Base-by-base conservation (phyloP, 1,140 invertebrate species). In the Zeugodacus cucurbitae region DNA sequence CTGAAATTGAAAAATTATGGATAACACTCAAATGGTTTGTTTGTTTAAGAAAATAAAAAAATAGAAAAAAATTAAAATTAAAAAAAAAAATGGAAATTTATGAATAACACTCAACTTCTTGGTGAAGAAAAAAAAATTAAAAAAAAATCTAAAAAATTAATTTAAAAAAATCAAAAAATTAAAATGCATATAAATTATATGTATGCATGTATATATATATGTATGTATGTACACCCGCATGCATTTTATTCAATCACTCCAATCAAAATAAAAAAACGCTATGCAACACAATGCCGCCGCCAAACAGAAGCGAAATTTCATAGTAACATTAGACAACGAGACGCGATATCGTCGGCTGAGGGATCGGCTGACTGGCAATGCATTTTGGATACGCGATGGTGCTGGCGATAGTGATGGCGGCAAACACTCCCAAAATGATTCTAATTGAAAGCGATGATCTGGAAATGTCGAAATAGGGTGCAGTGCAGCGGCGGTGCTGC, bases 361-460 rank as follows among this genome's bases (percentile, higher is more conserved):
- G 74, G 37, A 14, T 82, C 22, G 70, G 34, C 34, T 26, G 8
- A 14, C 67, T 82, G 7, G 37, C 74, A 82, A 41, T 29, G n/a
- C n/a, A 29, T 29, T 82, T 62, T 26, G 41, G 41, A 5, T 82
- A 20, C 22, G 41, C n/a, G 74, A 37, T 34, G 85, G 85, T n/a
- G 74, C 44, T 82, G 54, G 54, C 29, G 85, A 37, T 86, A 58
- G 85, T 86, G 85, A 86, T 58, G 57, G 85, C 48, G 48, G 85
- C 54, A 59, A 86, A 58, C 85, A 86, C 54, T 58, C 48, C 29
- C 54, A 86, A 86, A 86, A 59, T 86, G 85, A 86, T 32, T 58
- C 85, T 86, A 86, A 86, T 86, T 86, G 85, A 59, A 86, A 86
- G 85, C 57, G 85, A 86, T 86, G 85, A 86, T 86, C 26, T 86